A percentile compares a stretch with the other conserved stretches of the same genome.
Conservation (phyloP, 2,888 invertebrate genomes). For the Mesochorus sp. region DNA sequence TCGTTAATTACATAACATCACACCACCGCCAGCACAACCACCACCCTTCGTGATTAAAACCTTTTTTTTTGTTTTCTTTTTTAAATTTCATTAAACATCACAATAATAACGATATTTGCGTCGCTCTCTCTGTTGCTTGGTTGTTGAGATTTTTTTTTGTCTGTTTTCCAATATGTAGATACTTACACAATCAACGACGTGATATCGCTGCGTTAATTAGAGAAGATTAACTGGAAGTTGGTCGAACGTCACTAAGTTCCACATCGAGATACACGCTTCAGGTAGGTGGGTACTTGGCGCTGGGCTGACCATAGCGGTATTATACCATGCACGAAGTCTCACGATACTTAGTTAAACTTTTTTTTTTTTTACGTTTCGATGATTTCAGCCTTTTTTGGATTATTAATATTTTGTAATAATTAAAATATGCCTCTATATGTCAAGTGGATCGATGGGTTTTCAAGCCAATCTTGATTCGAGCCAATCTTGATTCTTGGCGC, state of each 20-base stretch:
- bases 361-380: neutral
- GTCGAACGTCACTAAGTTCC: slow-evolving; percentile 48
- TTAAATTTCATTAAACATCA: neutral
- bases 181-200: slow-evolving; percentile 51
- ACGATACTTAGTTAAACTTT: slow-evolving; percentile 24
- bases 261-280: slow-evolving; percentile 42
- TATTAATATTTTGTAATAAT: neutral
- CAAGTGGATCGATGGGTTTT: slow-evolving; percentile 17
- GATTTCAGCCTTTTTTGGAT: neutral
- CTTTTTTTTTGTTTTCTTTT: neutral
- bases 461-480: slow-evolving; percentile 4
- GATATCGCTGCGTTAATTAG: slow-evolving; percentile 36
- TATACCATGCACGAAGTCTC: slow-evolving; percentile 63
- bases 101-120: neutral
- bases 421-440: neutral
- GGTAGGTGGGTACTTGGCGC: slow-evolving; percentile 57
- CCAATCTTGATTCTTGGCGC: slow-evolving; percentile 19
- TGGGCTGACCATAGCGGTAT: slow-evolving; percentile 50
- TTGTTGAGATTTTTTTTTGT: slow-evolving; percentile 2
- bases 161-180: slow-evolving; percentile 18
- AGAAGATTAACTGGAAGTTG: slow-evolving; percentile 36
- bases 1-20: slow-evolving; percentile 16
- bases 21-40: slow-evolving; percentile 55
- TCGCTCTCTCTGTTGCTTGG: neutral
- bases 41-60: slow-evolving; percentile 42